Percentiles rank a stretch among this genome's conserved stretches.
Conservation (phyloP, 2,888 invertebrate genomes). For the Formica aserva region DNA sequence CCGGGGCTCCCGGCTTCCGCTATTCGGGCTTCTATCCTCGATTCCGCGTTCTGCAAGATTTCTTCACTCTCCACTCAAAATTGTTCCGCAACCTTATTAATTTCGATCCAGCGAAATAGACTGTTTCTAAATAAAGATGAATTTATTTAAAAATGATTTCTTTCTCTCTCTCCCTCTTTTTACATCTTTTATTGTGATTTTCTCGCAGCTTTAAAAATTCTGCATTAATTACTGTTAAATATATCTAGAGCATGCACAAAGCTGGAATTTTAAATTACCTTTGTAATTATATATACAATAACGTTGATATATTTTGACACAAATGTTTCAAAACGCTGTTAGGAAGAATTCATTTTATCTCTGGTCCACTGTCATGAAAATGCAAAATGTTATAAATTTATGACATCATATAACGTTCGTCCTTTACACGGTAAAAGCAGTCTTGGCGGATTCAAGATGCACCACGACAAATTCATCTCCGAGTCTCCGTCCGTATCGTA, state of each 20-base stretch:
- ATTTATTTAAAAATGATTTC: slow-evolving; percentile 61
- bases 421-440: slow-evolving; percentile 43
- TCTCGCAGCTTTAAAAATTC: neutral
- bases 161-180: neutral
- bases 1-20: neutral
- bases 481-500: slow-evolving; percentile 36
- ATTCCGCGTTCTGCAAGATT: slow-evolving; percentile 39
- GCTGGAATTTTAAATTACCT: neutral
- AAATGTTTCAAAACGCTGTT: slow-evolving; percentile 30
- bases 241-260: neutral
- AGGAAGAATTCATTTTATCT: slow-evolving; percentile 28
- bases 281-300: neutral
- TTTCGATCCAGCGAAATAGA: slow-evolving; percentile 62
- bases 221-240: neutral
- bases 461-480: slow-evolving; percentile 54
- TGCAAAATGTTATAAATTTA: slow-evolving; percentile 40
- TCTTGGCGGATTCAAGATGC: slow-evolving; percentile 49
- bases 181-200: neutral
- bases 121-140: slow-evolving; percentile 33
- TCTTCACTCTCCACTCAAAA: slow-evolving; percentile 42
- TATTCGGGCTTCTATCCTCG: slow-evolving; percentile 21
- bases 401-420: slow-evolving; percentile 35
- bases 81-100: slow-evolving; percentile 64
- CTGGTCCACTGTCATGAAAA: slow-evolving; percentile 13
- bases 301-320: neutral